Base-by-base conservation (phyloP, 2,113 vertebrate species). In the Lagenorhynchus albirostris region DNA sequence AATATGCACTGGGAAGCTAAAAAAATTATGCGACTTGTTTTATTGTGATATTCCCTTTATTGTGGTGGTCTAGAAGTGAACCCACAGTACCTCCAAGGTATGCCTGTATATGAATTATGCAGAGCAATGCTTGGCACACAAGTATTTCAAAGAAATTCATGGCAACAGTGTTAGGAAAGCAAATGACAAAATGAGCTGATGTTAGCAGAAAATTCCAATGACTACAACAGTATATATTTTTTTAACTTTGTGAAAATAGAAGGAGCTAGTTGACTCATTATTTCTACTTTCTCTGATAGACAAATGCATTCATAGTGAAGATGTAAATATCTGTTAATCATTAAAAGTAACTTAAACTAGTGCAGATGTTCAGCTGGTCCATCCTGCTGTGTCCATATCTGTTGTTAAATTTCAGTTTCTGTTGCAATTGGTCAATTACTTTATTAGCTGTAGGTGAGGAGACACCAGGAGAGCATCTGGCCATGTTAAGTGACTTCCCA, bases 381-480 rank as follows among this genome's bases (percentile, higher is more conserved):
- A 70, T 33, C 38, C 3, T 36, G 10, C 17, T 68, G 25, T 38
- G 38, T 18, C 14, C 26, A 29, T 55, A 73, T 11, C 6, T 92
- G 18, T 70, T 96, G 21, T 62, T 93, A 94, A 85, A 89, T 89
- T 82, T 95, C 1, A 47, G n/a, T n/a, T 94, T 96, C 60, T 73
- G 0, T 53, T 89, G 25, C 29, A 89, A 44, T 5, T 70, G 41
- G 5, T 92, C 73, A 86, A 73, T 14, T 70, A 62, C 36, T 91
- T 85, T 96, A 71, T 67, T 94, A 95, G 38, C 29, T 36, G 15
- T 63, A 86, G 17, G 14, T 89, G 11, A 82, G 73, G n/a, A 55
- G 3, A 89, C 38, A 67, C 25, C 55, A 70, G 73, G n/a, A 87
- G 41, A 95, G 21, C 47, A 96, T 50, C 13, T 93, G 38, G 76